Evolutionary conservation across 2,797 vertebrate genomes (phyloP).

Genomic region (Clarias platycephalus): DNA sequence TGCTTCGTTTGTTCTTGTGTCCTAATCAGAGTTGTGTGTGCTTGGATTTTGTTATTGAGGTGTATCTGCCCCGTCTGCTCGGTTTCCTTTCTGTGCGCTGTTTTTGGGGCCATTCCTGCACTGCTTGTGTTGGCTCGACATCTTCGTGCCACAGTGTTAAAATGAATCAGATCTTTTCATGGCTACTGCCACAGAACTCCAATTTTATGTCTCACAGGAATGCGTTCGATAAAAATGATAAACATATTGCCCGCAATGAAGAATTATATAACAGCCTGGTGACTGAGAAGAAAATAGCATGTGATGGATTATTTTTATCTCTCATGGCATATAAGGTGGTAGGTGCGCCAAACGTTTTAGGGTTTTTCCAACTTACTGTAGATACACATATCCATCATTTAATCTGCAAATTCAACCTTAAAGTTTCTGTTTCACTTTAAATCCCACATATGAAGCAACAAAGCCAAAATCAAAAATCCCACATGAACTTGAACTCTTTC

Average conservation of each 20-base stretch:
- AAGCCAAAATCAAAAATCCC: background rate
- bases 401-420: background rate
- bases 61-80: constrained; percentile 60
- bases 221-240: constrained; percentile 70
- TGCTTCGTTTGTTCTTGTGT: background rate
- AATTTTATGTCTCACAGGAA: constrained; percentile 38
- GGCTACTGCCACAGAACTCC: constrained; percentile 70
- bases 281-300: constrained; percentile 58
- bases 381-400: background rate
- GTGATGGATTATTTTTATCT: background rate
- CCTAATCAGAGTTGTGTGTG: background rate
- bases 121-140: constrained; percentile 80
- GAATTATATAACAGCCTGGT: constrained; percentile 67
- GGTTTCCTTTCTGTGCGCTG: constrained; percentile 75
- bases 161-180: constrained; percentile 83
- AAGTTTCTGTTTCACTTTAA: background rate
- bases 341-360: background rate
- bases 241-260: constrained; percentile 66
- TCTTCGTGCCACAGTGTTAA: constrained; percentile 68
- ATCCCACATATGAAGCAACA: background rate
- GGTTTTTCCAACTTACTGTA: background rate
- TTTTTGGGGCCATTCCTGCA: constrained; percentile 76
- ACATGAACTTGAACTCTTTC: background rate
- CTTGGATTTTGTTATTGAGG: constrained; percentile 42
- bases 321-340: background rate